Evolutionary conservation across 2,113 vertebrate genomes (phyloP).

Genomic region (Guaruba guarouba): DNA sequence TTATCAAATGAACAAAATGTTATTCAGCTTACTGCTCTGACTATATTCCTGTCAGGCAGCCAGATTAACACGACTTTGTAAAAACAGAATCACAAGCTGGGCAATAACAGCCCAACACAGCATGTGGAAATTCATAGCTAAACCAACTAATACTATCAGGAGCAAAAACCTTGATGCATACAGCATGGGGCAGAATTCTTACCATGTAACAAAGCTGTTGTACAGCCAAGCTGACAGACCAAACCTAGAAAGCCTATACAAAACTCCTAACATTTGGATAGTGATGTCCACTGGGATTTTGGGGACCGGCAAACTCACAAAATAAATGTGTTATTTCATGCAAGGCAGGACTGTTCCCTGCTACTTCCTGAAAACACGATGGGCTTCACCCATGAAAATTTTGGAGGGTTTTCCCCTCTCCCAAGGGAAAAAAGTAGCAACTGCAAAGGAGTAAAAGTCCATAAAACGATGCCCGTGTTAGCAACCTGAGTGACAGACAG

Average conservation of each 20-base stretch:
- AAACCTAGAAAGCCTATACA: background rate
- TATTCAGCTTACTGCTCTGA: background rate
- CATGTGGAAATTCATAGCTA: background rate
- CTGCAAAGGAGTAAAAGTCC: background rate
- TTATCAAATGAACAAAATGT: background rate
- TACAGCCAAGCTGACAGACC: background rate
- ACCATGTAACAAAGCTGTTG: background rate
- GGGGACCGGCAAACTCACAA: background rate
- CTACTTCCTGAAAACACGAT: background rate
- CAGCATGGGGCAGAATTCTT: background rate
- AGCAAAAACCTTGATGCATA: background rate
- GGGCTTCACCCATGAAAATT: background rate
- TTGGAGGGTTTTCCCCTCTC: background rate
- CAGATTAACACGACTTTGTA: background rate
- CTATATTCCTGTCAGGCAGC: background rate
- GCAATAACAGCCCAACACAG: background rate
- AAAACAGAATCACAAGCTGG: background rate
- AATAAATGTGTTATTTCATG: background rate
- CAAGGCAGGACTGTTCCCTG: background rate
- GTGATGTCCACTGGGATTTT: background rate
- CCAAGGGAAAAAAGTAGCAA: background rate
- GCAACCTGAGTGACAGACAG: constrained; percentile 46
- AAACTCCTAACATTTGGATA: background rate
- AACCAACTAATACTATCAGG: background rate
- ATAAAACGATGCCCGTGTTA: constrained; percentile 20